Base-by-base conservation (phyloP, 2,797 vertebrate species). In the Macrochelys suwanniensis region DNA sequence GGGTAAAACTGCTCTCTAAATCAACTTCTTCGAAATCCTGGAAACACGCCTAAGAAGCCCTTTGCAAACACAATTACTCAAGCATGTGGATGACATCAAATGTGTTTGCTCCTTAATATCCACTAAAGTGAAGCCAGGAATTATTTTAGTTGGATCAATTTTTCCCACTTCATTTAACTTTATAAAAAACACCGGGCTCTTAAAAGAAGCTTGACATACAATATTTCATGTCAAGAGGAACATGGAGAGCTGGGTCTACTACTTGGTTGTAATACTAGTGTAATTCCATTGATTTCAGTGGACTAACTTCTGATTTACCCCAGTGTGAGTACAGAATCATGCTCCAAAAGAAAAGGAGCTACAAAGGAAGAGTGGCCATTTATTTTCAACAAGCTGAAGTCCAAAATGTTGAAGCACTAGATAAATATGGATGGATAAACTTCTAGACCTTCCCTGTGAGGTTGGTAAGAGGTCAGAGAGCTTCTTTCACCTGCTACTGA, bases 1-100 rank as follows among this genome's bases (percentile, higher is more conserved):
- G 49, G 49, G 12, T 50, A 77, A 84, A 92, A 31, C 61, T 93
- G 94, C 23, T 42, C 94, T 94, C 79, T 87, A 95, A 79, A 51
- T 85, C 47, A 87, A 13, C 50, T 84, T 89, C 50, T 82, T 88
- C 85, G 88, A 93, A 90, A 13, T 94, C 53, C 65, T 90, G 57
- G 81, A 87, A 87, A 91, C 53, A 83, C 33, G 33, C 61, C 12
- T 33, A 31, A 65, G 28, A n/a, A 79, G 33, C 2, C 78, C 5
- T 88, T 79, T 94, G 87, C 53, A 84, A 87, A 94, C 9, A 82
- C 84, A 56, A 25, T 56, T 56, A 25, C 23, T 56, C 21, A 56
- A 42, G 88, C 92, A 82, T n/a, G 85, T 26, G 28, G 84, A 82
- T 79, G 86, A 37, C 65, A 95, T 78, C 33, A 61, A 87, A 42